Evolutionary conservation across 1,140 invertebrate species (phyloP).

Genomic region (Drosophila albomicans): DNA sequence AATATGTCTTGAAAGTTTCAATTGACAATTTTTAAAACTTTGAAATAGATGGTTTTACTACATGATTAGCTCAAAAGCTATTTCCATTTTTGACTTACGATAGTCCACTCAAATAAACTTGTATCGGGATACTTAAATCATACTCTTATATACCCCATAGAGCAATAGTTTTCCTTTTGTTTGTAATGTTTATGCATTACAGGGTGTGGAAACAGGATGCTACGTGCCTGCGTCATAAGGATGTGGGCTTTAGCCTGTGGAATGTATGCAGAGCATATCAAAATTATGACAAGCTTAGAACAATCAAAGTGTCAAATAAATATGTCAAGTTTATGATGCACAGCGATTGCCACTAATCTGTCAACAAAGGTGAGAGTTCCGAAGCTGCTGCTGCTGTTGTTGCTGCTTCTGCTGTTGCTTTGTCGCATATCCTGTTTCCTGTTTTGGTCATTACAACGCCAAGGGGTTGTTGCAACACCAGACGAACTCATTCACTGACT

Average conservation of each 20-base stretch:
- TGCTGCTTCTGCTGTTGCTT: constrained; percentile 6
- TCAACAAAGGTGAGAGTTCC: constrained; percentile 68
- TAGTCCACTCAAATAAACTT: neutral
- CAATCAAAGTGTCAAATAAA: constrained; percentile 82
- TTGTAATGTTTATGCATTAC: constrained; percentile 1
- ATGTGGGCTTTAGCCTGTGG: constrained; percentile 59
- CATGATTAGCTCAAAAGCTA: no score
- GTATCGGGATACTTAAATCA: neutral
- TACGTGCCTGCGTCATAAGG: constrained; percentile 61
- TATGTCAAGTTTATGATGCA: constrained; percentile 71
- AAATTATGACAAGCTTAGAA: constrained; percentile 69
- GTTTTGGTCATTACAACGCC: constrained; percentile 45
- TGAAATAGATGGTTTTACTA: no score
- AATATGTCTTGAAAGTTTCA: no score
- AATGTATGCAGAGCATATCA: constrained; percentile 20
- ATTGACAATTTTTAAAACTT: no score
- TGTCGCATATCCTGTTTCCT: constrained; percentile 70
- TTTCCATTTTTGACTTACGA: no score
- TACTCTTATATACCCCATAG: neutral
- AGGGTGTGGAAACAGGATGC: constrained; percentile 18
- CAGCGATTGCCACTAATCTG: constrained; percentile 71
- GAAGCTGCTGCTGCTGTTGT: constrained; percentile 35
- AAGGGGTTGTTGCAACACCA: constrained; percentile 60
- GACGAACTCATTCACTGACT: constrained; percentile 33
- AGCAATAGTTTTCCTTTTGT: neutral